Percentiles rank a stretch among this genome's conserved stretches.
Evolutionary conservation across 2,797 vertebrate genomes (phyloP).

Genomic region (Micropoecilia bifurca): DNA sequence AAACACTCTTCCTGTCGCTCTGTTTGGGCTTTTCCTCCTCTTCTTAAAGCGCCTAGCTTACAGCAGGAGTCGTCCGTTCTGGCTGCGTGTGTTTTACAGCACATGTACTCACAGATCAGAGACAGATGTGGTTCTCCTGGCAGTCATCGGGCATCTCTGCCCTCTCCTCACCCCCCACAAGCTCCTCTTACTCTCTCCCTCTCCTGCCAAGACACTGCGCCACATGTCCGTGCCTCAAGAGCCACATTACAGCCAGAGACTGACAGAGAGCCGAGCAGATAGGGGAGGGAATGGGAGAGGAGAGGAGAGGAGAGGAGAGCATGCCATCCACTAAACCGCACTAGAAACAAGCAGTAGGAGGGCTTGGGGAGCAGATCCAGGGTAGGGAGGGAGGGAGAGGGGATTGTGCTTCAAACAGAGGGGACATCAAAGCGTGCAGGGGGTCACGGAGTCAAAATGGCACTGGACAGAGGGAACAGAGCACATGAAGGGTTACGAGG

Average conservation of each 20-base stretch:
- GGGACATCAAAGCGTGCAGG: slow-evolving; percentile 64
- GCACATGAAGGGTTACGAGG: slow-evolving; percentile 38
- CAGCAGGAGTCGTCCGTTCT: slow-evolving; percentile 35
- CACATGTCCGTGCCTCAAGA: slow-evolving; percentile 67
- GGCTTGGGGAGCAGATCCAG: slow-evolving; percentile 7
- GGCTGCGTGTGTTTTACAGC: slow-evolving; percentile 40
- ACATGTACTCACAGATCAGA: slow-evolving; percentile 68
- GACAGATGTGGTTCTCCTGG: slow-evolving; percentile 80
- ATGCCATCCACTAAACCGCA: slow-evolving; percentile 11
- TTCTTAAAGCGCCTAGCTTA: slow-evolving; percentile 60
- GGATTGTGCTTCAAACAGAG: slow-evolving; percentile 40
- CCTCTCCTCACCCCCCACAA: background rate
- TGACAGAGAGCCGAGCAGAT: slow-evolving; percentile 44
- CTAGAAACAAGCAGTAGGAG: slow-evolving; percentile 7
- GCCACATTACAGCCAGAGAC: slow-evolving; percentile 65
- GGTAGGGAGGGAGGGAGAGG: background rate
- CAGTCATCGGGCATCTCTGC: slow-evolving; percentile 47
- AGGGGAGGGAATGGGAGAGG: slow-evolving; percentile 15
- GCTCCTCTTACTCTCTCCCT: background rate
- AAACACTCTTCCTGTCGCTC: slow-evolving; percentile 1
- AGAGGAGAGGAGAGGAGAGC: slow-evolving; percentile 14
- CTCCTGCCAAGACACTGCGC: slow-evolving; percentile 72
- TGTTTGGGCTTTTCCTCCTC: slow-evolving; percentile 38
- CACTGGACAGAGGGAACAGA: slow-evolving; percentile 38
- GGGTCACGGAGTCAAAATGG: slow-evolving; percentile 61